Percentiles rank a stretch among this genome's conserved stretches.
These are phyloP conservation scores for Wasmannia auropunctata DNA, from an alignment of 1,140 invertebrate species.

Conservation along the genomic window DNA sequence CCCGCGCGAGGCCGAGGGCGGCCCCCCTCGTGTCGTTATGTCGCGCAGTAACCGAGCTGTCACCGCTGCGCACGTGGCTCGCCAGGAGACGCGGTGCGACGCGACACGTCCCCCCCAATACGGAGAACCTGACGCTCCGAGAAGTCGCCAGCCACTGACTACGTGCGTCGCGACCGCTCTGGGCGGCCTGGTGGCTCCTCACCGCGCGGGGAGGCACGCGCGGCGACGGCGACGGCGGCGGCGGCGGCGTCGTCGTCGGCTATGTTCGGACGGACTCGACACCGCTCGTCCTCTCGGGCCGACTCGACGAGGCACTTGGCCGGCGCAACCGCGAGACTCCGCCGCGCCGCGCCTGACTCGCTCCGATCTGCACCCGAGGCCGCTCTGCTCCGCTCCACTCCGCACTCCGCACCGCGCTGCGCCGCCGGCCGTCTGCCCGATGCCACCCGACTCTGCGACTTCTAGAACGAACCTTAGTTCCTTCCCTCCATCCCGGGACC, in stretches of 20 bases:
- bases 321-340: conserved; percentile 38
- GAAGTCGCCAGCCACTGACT: conserved; percentile 82
- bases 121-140: conserved; percentile 80
- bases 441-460: conserved; percentile 29
- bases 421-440: conserved; percentile 18
- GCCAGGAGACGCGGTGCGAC: conserved; percentile 59
- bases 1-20: conserved; percentile 31
- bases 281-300: conserved; percentile 44
- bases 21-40: not conserved
- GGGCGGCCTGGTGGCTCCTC: conserved; percentile 26
- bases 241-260: conserved; percentile 62
- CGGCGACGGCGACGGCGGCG: not conserved
- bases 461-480: conserved; percentile 44
- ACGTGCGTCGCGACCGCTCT: conserved; percentile 47
- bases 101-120: conserved; percentile 64
- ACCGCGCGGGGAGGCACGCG: conserved; percentile 67
- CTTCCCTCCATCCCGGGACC: conserved; percentile 2
- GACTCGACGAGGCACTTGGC: conserved; percentile 49
- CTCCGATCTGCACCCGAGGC: conserved; percentile 45
- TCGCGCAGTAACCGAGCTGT: conserved; percentile 70
- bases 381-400: not conserved
- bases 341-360: conserved; percentile 35
- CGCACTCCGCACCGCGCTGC: not conserved
- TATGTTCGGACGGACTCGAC: conserved; percentile 70
- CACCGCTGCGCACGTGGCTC: conserved; percentile 80